Conservation (phyloP, 2,888 invertebrate species). For the Ochropleura plecta region DNA sequence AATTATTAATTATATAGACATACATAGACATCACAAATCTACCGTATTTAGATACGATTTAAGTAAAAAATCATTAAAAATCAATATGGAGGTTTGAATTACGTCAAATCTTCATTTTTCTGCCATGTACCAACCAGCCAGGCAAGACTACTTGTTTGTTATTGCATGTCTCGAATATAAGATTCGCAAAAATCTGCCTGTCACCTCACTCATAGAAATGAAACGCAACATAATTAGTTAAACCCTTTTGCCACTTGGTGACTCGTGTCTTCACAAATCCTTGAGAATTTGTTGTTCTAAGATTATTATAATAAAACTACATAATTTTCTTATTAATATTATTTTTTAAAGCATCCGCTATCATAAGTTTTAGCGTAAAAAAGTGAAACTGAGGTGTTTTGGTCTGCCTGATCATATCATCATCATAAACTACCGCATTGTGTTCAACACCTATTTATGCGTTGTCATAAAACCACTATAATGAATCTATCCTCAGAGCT, state of each 20-base stretch:
- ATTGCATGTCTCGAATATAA: constrained; percentile 15
- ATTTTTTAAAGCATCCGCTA: too few species aligned
- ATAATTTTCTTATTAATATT: too few species aligned
- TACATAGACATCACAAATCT: not conserved
- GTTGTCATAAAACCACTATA: not conserved
- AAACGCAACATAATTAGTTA: too few species aligned
- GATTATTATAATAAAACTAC: too few species aligned
- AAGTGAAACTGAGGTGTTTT: too few species aligned
- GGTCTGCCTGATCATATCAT: not conserved
- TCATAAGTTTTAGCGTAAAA: too few species aligned
- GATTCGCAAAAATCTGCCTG: constrained; percentile 33
- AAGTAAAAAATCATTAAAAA: constrained; percentile 51
- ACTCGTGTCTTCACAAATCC: too few species aligned
- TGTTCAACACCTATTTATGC: not conserved
- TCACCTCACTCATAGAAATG: not conserved
- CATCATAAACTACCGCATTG: constrained; percentile 16
- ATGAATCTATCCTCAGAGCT: not conserved
- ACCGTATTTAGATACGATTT: constrained; percentile 47
- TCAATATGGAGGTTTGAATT: constrained; percentile 42
- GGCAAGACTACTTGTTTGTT: constrained; percentile 13
- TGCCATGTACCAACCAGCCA: too few species aligned
- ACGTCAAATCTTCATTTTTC: constrained; percentile 4
- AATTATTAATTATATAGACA: too few species aligned
- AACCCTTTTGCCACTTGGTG: too few species aligned
- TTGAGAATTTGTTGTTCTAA: too few species aligned